phyloP scores from a whole-genome alignment of 1,140 invertebrate species.

The Euschistus heros region DNA sequence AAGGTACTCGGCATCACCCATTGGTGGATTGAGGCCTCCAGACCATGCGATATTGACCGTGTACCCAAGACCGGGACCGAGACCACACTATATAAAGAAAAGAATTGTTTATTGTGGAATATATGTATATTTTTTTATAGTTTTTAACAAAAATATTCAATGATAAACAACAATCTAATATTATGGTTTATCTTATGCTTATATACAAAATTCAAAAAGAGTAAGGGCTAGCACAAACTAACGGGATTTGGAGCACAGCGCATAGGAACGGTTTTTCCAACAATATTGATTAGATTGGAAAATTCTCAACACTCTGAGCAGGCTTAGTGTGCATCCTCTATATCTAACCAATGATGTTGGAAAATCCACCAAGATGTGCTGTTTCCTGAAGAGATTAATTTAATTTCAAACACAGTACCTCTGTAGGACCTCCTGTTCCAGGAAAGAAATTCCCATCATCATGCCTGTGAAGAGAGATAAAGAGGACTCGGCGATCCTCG shows the following conservation, averaged over 20 bases:
- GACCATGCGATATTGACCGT: conserved; percentile 97
- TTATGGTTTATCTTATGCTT: not conserved
- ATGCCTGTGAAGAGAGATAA: conserved; percentile 96
- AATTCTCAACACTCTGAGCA: no score
- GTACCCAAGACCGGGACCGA: conserved; percentile 82
- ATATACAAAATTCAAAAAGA: not conserved
- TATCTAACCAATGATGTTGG: no score
- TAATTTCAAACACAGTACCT: no score
- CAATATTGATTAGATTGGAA: no score
- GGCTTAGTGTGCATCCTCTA: no score
- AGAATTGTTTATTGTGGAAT: not conserved
- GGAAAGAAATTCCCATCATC: conserved; percentile 99
- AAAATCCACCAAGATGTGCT: no score
- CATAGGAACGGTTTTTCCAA: no score
- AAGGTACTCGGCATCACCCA: conserved; percentile 95
- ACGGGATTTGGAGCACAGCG: no score
- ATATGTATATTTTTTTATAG: not conserved
- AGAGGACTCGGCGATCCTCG: conserved; percentile 86
- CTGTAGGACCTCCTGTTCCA: conserved; percentile 83
- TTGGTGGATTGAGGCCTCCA: conserved; percentile 77
- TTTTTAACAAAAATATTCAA: not conserved
- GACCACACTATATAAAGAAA: conserved; percentile 56
- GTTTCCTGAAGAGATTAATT: no score
- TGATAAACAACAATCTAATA: not conserved
- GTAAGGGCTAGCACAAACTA: no score